Conservation (phyloP, 2,888 invertebrate species). For the Invenusta paracnida region DNA sequence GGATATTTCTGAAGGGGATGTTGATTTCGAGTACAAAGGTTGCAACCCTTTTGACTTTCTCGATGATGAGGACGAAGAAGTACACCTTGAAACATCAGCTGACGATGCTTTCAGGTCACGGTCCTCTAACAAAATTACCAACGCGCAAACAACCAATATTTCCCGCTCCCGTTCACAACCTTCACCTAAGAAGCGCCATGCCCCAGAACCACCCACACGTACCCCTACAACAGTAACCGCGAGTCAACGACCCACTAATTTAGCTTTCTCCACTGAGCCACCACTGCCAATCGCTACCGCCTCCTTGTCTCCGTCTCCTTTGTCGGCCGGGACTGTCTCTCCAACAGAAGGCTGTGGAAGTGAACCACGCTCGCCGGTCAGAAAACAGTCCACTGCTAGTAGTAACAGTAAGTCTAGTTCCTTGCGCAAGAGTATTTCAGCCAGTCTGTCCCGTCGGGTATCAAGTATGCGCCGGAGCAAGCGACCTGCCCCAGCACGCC, state of each 20-base stretch:
- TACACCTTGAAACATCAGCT: neutral
- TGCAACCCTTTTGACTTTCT: neutral
- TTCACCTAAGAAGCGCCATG: neutral
- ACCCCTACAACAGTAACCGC: neutral
- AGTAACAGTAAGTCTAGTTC: neutral
- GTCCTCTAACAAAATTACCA: neutral
- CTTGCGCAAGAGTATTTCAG: neutral
- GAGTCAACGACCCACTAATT: neutral
- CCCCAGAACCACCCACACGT: neutral
- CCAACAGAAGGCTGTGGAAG: neutral
- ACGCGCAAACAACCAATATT: neutral
- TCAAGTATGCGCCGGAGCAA: neutral
- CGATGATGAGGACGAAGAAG: neutral
- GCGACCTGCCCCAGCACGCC: neutral
- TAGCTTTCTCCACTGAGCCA: neutral
- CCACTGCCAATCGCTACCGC: neutral
- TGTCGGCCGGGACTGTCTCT: neutral
- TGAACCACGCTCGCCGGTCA: neutral
- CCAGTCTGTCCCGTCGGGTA: neutral
- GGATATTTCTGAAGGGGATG: too few species aligned
- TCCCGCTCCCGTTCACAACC: neutral
- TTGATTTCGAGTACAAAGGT: constrained; percentile 5
- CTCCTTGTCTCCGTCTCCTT: neutral
- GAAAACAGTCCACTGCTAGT: neutral
- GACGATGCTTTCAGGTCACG: neutral